A percentile compares a stretch with the other conserved stretches of the same genome.
Conservation (phyloP, 2,797 vertebrate species). For the Cyprinodon diabolis region DNA sequence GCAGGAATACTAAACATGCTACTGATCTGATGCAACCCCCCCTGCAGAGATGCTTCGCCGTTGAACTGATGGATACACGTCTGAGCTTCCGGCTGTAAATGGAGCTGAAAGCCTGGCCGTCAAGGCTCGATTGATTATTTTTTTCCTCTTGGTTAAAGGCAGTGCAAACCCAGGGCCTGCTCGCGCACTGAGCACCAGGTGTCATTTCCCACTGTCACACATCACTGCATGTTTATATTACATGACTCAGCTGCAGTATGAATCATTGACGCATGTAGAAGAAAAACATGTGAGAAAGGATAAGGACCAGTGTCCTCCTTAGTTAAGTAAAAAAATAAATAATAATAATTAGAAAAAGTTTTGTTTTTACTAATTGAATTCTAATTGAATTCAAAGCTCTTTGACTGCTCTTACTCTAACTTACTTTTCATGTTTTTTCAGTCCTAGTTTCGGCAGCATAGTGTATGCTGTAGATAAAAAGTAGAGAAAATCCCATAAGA, state of each 20-base stretch:
- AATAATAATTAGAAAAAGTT: neutral
- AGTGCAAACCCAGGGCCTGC: constrained; percentile 1
- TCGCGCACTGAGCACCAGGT: constrained; percentile 28
- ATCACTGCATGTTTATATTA: constrained; percentile 3
- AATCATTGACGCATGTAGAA: constrained; percentile 2
- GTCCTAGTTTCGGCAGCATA: neutral
- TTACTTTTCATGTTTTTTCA: neutral
- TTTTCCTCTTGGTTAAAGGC: constrained; percentile 6
- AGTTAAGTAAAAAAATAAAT: neutral
- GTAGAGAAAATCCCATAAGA: neutral
- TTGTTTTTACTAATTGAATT: neutral
- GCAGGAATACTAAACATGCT: constrained; percentile 2
- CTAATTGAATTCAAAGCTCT: neutral
- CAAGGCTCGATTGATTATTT: constrained; percentile 37
- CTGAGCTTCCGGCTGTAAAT: constrained; percentile 37
- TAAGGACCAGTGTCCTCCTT: neutral
- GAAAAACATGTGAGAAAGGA: neutral
- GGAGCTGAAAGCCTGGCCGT: constrained; percentile 37
- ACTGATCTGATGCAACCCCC: constrained; percentile 2
- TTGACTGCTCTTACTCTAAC: neutral
- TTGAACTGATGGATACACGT: constrained; percentile 15
- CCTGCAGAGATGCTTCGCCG: neutral
- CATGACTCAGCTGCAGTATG: neutral
- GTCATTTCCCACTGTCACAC: constrained; percentile 27
- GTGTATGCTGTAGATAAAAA: neutral